These are phyloP conservation scores for Crotalus tigris DNA, from an alignment of 2,113 vertebrate species.

Conservation along the genomic window DNA sequence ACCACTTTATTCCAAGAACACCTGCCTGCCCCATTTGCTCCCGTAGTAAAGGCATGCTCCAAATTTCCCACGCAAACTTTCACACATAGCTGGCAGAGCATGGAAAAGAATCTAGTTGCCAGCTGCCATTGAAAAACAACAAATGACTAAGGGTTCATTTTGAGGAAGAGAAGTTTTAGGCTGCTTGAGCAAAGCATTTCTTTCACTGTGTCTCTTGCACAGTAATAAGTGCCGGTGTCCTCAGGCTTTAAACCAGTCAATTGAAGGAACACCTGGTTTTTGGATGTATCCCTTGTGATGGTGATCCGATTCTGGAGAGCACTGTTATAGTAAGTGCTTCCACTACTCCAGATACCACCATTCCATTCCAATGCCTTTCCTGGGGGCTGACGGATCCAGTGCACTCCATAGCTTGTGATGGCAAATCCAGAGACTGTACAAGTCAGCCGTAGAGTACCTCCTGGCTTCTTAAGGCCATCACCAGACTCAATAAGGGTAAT, in stretches of 20 bases:
- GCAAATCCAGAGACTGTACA: slow-evolving; percentile 25
- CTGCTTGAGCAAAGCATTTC: not conserved
- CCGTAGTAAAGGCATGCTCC: no score
- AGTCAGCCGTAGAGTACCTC: not conserved
- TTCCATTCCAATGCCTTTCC: not conserved
- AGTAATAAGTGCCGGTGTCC: not conserved
- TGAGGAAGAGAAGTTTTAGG: not conserved
- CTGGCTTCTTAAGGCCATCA: not conserved
- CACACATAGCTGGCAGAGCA: no score
- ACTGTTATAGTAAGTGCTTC: not conserved
- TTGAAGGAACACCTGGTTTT: not conserved
- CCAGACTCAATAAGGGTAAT: not conserved
- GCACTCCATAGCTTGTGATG: not conserved
- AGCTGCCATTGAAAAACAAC: not conserved
- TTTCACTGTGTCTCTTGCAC: not conserved
- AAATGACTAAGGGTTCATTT: not conserved
- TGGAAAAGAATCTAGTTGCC: no score
- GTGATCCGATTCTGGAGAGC: not conserved
- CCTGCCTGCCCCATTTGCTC: no score
- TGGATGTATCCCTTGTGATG: not conserved
- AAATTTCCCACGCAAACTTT: no score
- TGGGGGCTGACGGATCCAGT: no score
- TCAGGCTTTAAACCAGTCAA: not conserved
- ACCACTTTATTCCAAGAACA: no score
- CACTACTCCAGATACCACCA: not conserved